These are phyloP conservation scores for Asteroscopus sphinx DNA, from an alignment of 2,888 invertebrate species.

Conservation along the genomic window DNA sequence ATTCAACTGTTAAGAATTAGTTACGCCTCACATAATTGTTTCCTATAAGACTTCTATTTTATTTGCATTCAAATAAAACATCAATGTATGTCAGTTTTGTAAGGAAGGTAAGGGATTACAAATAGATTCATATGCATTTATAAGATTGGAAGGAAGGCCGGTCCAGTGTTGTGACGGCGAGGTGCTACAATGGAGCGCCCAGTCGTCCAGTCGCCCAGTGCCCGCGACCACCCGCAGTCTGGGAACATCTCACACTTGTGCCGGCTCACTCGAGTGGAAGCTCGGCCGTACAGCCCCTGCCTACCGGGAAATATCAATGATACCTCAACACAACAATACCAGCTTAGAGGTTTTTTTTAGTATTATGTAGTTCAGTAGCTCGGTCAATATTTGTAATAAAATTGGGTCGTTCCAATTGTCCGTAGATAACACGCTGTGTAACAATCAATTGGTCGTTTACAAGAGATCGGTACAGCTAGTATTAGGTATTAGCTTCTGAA, in stretches of 20 bases:
- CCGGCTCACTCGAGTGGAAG: slow-evolving; percentile 79
- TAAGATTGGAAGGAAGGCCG: slow-evolving; percentile 57
- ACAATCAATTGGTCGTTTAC: slow-evolving; percentile 69
- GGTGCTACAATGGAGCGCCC: slow-evolving; percentile 66
- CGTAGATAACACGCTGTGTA: slow-evolving; percentile 69
- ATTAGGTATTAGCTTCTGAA: slow-evolving; percentile 57
- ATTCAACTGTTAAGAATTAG: neutral
- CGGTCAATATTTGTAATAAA: slow-evolving; percentile 68
- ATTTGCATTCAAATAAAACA: slow-evolving; percentile 29
- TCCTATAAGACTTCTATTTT: slow-evolving; percentile 15
- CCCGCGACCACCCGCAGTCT: slow-evolving; percentile 81
- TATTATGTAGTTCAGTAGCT: slow-evolving; percentile 72
- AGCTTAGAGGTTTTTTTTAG: slow-evolving; percentile 65
- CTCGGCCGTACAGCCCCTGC: slow-evolving; percentile 58
- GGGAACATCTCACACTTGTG: slow-evolving; percentile 68
- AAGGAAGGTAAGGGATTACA: slow-evolving; percentile 33
- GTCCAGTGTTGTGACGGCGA: slow-evolving; percentile 74
- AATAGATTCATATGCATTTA: slow-evolving; percentile 42
- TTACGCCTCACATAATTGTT: slow-evolving; percentile 5
- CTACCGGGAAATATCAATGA: slow-evolving; percentile 79
- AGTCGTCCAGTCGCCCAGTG: slow-evolving; percentile 11
- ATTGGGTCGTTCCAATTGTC: slow-evolving; percentile 80
- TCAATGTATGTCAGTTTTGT: slow-evolving; percentile 41
- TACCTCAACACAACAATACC: slow-evolving; percentile 65
- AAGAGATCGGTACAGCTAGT: slow-evolving; percentile 42